Base-by-base conservation (phyloP, 2,113 vertebrate species). In the Eolophus roseicapilla region DNA sequence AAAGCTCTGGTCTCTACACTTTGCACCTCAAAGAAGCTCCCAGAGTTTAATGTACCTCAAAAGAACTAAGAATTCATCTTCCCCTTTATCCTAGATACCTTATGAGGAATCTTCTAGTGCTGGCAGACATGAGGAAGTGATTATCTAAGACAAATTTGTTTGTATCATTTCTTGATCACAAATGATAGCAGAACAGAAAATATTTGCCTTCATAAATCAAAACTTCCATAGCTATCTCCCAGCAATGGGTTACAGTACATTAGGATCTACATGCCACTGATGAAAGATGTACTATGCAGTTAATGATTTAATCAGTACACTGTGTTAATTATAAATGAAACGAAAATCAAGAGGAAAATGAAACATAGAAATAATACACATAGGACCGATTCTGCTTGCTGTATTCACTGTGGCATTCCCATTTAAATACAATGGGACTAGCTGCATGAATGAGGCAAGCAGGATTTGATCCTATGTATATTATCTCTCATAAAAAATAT, bases 121-220 rank as follows among this genome's bases (percentile, higher is more conserved):
- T 79, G 35, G 77, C 62, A 89, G 82, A 87, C 15, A 1, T 3
- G 44, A 87, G 41, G 37, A 79, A 79, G 70, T 49, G 49, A 95
- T 92, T 95, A 93, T 52, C 70, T 87, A 60, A 73, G 67, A 87
- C 73, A 93, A 95, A 91, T 95, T 85, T 95, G 74, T 95, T 97
- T 94, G 89, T 89, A 85, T 92, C 52, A 57, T 92, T 95, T 87
- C 94, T 87, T 95, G 89, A 92, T 95, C 94, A 95, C 89, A 91
- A 87, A 73, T 91, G 52, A 89, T 95, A 93, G 19, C 55, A 89
- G 77, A 89, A 89, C 8, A 85, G 78, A 95, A 95, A 97, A 96
- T 92, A 95, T 94, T 95, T 96, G 89, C 89, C 70, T 94, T 81
- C 74, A 80, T 87, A 95, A 96, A 95, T 97, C 84, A 94, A 82